Conservation (phyloP, 2,888 invertebrate genomes). For the Leptinotarsa tumamoca region DNA sequence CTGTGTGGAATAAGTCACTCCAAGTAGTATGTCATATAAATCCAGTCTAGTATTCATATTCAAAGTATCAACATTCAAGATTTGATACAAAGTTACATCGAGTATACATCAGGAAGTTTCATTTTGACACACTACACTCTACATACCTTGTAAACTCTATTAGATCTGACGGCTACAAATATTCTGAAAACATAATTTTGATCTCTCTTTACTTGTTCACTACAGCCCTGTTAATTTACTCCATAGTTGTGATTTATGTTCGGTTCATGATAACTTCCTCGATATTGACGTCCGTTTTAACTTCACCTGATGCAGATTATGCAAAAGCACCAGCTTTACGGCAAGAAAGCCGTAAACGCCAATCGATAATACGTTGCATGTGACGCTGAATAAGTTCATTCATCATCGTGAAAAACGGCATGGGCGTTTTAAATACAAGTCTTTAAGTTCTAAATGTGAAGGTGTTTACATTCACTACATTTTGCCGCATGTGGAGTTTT, state of each 20-base stretch:
- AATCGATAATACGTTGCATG: constrained; percentile 16
- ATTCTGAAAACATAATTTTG: neutral
- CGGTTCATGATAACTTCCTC: neutral
- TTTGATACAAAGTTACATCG: no score
- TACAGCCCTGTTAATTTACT: neutral
- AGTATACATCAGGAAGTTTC: no score
- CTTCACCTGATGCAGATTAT: constrained; percentile 13
- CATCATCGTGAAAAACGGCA: constrained; percentile 19
- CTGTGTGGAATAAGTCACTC: no score
- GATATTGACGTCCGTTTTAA: constrained; percentile 5
- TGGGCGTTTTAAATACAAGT: constrained; percentile 33
- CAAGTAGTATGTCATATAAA: no score
- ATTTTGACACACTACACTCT: no score
- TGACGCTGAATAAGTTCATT: constrained; percentile 18
- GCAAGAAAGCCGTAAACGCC: constrained; percentile 8
- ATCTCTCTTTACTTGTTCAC: neutral
- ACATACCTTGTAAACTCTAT: neutral
- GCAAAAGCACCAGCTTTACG: constrained; percentile 10
- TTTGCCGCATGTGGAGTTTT: constrained; percentile 35
- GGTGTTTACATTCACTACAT: constrained; percentile 37
- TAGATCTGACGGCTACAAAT: neutral
- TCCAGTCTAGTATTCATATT: no score
- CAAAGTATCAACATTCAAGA: no score
- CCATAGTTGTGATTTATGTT: neutral
- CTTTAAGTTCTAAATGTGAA: constrained; percentile 32